phyloP scores from a whole-genome alignment of 2,888 invertebrate species.

The Chaitophorus viminalis region DNA sequence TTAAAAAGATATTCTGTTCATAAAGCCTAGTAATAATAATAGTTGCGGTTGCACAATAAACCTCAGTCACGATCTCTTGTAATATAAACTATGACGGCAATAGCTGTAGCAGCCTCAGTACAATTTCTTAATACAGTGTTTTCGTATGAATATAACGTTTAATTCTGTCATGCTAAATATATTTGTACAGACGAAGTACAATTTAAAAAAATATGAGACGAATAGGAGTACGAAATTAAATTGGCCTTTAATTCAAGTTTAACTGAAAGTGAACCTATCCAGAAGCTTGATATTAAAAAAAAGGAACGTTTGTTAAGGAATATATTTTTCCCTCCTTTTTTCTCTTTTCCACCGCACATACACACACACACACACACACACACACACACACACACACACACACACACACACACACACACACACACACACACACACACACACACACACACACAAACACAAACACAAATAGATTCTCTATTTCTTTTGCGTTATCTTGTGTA shows the following conservation, averaged over 20 bases:
- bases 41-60: slow-evolving; percentile 38
- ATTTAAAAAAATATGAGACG: slow-evolving; percentile 1
- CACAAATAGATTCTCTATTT: not conserved
- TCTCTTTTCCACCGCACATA: no score
- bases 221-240: slow-evolving; percentile 19
- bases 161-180: slow-evolving; percentile 8
- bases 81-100: slow-evolving; percentile 3
- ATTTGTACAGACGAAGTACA: not conserved
- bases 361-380: not conserved
- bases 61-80: slow-evolving; percentile 50
- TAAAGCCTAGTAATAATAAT: slow-evolving; percentile 24
- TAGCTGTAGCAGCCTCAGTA: not conserved
- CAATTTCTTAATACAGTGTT: not conserved
- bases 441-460: not conserved
- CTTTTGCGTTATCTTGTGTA: not conserved
- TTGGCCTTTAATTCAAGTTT: slow-evolving; percentile 41
- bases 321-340: not conserved
- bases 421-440: not conserved
- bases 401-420: not conserved
- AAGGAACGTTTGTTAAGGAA: not conserved
- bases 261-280: slow-evolving; percentile 21
- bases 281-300: slow-evolving; percentile 49
- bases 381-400: not conserved
- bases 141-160: not conserved
- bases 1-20: slow-evolving; percentile 30